A percentile compares a stretch with the other conserved stretches of the same genome.
Evolutionary conservation across 1,140 invertebrate species (phyloP).

Genomic region (Saccostrea echinata): DNA sequence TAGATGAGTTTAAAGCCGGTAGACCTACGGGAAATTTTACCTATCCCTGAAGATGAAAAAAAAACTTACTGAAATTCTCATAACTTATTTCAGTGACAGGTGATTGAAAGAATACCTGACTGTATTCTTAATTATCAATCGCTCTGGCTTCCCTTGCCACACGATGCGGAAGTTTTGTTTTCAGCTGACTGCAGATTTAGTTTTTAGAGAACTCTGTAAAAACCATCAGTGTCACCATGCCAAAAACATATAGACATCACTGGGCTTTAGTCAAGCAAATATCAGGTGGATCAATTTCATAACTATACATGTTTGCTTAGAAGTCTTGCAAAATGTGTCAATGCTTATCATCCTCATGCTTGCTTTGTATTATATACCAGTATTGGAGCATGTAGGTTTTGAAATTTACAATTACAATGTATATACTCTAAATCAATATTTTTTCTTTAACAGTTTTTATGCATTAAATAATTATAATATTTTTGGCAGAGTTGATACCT

Average conservation of each 20-base stretch:
- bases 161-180: slow-evolving; percentile 8
- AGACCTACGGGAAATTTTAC: background rate
- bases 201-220: background rate
- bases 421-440: no score
- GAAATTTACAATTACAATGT: no score
- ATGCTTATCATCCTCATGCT: no score
- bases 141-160: background rate
- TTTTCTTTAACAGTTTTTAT: no score
- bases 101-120: slow-evolving; percentile 13
- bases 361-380: no score
- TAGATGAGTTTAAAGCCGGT: no score
- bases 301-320: background rate
- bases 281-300: background rate
- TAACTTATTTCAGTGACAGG: background rate
- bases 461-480: no score
- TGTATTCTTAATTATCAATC: background rate
- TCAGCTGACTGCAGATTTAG: background rate
- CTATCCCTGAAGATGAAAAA: background rate
- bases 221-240: slow-evolving; percentile 17
- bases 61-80: background rate
- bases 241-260: slow-evolving; percentile 15
- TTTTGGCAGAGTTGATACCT: no score
- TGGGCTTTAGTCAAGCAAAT: background rate
- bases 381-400: no score
- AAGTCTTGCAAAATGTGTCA: no score